Base-by-base conservation (phyloP, 2,888 invertebrate genomes). In the Isotomurus palustris region DNA sequence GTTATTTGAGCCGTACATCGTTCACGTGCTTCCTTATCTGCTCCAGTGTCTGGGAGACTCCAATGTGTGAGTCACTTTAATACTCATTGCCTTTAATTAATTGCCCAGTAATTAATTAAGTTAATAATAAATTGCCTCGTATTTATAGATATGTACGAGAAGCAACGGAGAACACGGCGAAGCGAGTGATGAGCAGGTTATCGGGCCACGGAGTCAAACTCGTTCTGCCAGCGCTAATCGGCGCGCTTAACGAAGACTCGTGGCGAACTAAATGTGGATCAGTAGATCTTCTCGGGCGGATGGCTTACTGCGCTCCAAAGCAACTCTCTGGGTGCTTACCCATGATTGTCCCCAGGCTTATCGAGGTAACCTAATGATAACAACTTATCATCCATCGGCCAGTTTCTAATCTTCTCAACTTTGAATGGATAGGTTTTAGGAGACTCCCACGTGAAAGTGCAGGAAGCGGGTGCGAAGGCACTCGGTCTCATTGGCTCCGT, bases 271-370 rank as follows among this genome's bases (percentile, higher is more conserved):
- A 96, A 78, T 52, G 75, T 87, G 89, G 94, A 28, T 94, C 95
- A 0, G 91, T 96, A 56, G 96, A 97, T 75, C 78, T 97, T 53
- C 80, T 97, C 25, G 96, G 97, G 10, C 92, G 95, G 12, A 97
- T 99, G 96, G 96, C 97, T 0, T 95, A 88, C 78, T 99, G 97
- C 77, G 99, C 99, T 0, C 99, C 99, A 0, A 95, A 96, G 76
- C 99, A 99, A 77, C 79, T 99, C 64, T 96, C 96, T 3, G 93
- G 95, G 1, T 97, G 97, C 76, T 80, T 99, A 71, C 99, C 99
- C 2, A 92, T 88, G 75, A 97, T 99, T 75, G 97, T 99, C 60
- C 99, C 99, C 19, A 93, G 94, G 73, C 81, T 99, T 36, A 95
- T 96, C 64, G 95, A 95, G 77, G 92, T 95, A 17, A 6, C 21